Evolutionary conservation across 2,113 vertebrate genomes (phyloP), one percentile per base, ranked within the genome.

Genomic region (Maccullochella peelii): DNA sequence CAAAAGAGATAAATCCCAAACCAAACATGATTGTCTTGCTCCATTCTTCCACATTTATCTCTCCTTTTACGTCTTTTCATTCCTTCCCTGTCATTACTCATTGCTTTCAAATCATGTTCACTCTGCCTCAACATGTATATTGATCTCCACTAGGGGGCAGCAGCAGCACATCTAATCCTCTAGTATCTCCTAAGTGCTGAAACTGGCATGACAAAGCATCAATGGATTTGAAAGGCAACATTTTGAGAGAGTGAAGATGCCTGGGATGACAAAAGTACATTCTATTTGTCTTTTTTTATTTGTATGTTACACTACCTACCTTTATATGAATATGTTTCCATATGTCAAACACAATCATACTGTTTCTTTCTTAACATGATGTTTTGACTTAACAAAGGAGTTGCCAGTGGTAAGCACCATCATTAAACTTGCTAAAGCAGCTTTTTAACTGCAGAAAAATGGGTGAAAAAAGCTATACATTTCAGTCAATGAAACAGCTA

Each of bases 81-180:
- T 33, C 30, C 9, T 69, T 30, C 11, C 18, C 63, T 33, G 67
- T 57, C 59, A 70, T 61, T 27, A 38, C 33, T 72, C 57, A 72
- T 10, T 73, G 33, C 25, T 49, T n/a, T 77, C 33, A 27, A 42
- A 38, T 59, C 3, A 47, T 58, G 38, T 6, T 69, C 8, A 27
- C 27, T 8, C 23, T 25, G 65, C 57, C 36, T 36, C 59, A 40
- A 25, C 18, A 36, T 55, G 44, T 21, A 30, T 10, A 12, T 1
- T 25, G 6, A 12, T 6, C 4, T 71, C 88, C 94, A 94, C 94
- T 50, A 88, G 93, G 81, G 85, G 93, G 94, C 92, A 92, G 88
- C 89, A 93, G 79, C 68, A 80, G 52, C 70, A 82, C 86, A 89
- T 85, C 55, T 57, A 76, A 78, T 77, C 38, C n/a, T 81, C 36